Base-by-base conservation (phyloP, 2,888 invertebrate species). In the Limnephilus marmoratus region DNA sequence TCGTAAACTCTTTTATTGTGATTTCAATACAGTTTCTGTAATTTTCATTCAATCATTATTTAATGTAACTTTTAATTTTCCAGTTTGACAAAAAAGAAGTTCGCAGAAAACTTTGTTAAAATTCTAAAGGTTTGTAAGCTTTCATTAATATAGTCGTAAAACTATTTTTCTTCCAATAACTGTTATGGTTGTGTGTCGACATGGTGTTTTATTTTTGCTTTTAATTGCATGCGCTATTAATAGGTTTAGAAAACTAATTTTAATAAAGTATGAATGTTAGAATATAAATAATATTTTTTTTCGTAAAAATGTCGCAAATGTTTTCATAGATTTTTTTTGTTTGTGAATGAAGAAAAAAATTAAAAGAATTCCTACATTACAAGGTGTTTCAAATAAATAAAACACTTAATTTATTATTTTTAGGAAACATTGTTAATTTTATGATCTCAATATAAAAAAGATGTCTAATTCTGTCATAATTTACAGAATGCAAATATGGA, bases 91-190 rank as follows among this genome's bases (percentile, higher is more conserved):
- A 29, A 81, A 31, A 41, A 45, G 90, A 29, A 31, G 89, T 90
- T 90, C 29, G 49, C 81, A 81, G 24, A 49, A 45, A 86, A 86
- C 82, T 90, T 24, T 80, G 41, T 45, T 90, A 90, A 29, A 90
- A 41, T n/a, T 13, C 12, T n/a, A 29, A 90, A 90, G 90, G 90
- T 90, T 90, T 90, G 90, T 90, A 90, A 3, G 90, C 90, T 90
- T 90, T 82, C 29, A 90, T 41, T 89, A 89, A 89, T 41, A 37
- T 24, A 68, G 86, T 29, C 0, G 45, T 18, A 24, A 37, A 68
- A 68, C 24, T 68, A 18, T 68, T 24, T 18, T 18, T 3, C 53
- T 68, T 68, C 53, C 24, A 68, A 24, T 68, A 68, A 68, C n/a
- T 68, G 68, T 9, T 68, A 68, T n/a, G 68, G n/a, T 68, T 68